Conservation (phyloP, 2,888 invertebrate genomes). For the Catocala sponsa region DNA sequence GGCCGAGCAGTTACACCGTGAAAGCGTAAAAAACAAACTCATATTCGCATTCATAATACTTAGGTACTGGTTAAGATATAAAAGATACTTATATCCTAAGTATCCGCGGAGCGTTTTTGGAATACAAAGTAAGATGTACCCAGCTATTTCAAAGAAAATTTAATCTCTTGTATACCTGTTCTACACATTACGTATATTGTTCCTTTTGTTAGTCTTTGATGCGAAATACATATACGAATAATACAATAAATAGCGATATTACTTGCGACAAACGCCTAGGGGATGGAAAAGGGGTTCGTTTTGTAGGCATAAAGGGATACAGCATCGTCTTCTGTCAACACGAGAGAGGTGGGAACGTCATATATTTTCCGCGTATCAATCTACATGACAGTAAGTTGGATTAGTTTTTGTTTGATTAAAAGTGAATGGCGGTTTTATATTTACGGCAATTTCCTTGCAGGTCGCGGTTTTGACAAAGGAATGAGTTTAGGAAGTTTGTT, state of each 20-base stretch:
- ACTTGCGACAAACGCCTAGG: slow-evolving; percentile 58
- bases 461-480: neutral
- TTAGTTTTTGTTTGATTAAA: slow-evolving; percentile 38
- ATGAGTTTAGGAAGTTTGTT: neutral
- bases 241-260: slow-evolving; percentile 70
- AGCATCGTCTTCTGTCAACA: slow-evolving; percentile 46
- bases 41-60: too few relatives aligned
- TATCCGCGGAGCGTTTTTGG: slow-evolving; percentile 42
- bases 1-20: too few relatives aligned
- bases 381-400: slow-evolving; percentile 40
- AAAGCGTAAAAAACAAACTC: too few relatives aligned
- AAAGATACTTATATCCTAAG: slow-evolving; percentile 50
- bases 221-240: slow-evolving; percentile 68
- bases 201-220: slow-evolving; percentile 71
- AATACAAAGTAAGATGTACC: slow-evolving; percentile 52
- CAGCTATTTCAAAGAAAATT: slow-evolving; percentile 64
- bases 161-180: slow-evolving; percentile 53
- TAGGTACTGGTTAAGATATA: slow-evolving; percentile 26
- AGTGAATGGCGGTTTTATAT: slow-evolving; percentile 25
- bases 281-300: slow-evolving; percentile 50
- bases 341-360: slow-evolving; percentile 35
- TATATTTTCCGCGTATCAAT: slow-evolving; percentile 40
- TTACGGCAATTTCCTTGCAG: slow-evolving; percentile 2
- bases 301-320: slow-evolving; percentile 45
- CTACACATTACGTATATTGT: slow-evolving; percentile 45